Percentiles rank a stretch among this genome's conserved stretches.
phyloP scores from a whole-genome alignment of 2,797 vertebrate species.

The Linurgus olivaceus region DNA sequence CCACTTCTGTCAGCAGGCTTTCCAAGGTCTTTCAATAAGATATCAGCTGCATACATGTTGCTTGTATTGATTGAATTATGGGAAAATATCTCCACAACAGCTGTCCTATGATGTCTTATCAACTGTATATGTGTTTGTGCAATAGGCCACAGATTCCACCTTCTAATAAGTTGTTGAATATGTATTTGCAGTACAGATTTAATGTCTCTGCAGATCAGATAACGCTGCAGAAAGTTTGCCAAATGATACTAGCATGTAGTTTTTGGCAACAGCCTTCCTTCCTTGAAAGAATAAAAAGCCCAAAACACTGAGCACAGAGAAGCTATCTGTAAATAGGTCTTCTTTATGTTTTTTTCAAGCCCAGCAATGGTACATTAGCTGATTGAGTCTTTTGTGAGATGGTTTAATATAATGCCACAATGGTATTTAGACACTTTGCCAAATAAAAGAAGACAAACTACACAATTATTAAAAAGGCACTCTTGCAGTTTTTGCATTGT shows the following conservation, averaged over 20 bases:
- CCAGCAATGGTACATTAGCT: not conserved
- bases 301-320: not conserved
- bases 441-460: not conserved
- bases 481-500: not conserved
- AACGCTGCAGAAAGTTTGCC: not conserved
- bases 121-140: not conserved
- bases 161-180: constrained; percentile 8
- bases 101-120: not conserved
- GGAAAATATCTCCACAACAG: not conserved
- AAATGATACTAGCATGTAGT: not conserved
- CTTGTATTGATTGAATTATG: not conserved
- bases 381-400: not conserved
- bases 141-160: not conserved
- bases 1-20: not conserved
- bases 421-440: not conserved
- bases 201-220: constrained; percentile 17
- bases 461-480: not conserved
- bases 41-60: not conserved
- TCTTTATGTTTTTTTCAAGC: not conserved
- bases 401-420: not conserved
- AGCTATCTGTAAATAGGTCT: not conserved
- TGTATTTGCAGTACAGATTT: constrained; percentile 5
- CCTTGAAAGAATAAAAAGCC: not conserved
- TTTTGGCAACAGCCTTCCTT: not conserved
- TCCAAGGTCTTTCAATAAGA: not conserved